A percentile compares a stretch with the other conserved stretches of the same genome.
These are phyloP conservation scores for Psittacula derbiana DNA, from an alignment of 2,797 vertebrate species.

Conservation along the genomic window DNA sequence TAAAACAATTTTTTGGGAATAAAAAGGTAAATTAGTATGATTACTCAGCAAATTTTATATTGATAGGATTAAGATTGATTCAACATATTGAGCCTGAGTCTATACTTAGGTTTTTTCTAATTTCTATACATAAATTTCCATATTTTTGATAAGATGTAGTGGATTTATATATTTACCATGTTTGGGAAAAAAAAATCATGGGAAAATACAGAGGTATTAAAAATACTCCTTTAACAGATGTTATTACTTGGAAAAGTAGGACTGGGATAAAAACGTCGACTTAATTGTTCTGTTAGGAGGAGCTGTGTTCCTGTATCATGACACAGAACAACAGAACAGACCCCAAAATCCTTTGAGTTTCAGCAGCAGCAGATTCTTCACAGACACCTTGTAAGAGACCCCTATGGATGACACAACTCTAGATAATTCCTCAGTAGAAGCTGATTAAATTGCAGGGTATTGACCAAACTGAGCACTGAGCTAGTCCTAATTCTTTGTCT, in stretches of 20 bases:
- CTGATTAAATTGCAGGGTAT: neutral
- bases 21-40: neutral
- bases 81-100: fast-evolving
- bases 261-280: neutral
- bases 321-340: neutral
- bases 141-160: neutral
- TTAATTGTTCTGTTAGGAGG: neutral
- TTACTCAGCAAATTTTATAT: neutral
- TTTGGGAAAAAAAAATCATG: neutral
- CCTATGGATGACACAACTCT: neutral
- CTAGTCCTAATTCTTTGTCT: neutral
- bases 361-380: neutral
- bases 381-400: neutral
- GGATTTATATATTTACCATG: neutral
- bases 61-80: neutral
- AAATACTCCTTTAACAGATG: neutral
- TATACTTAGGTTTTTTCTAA: fast-evolving
- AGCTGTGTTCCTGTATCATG: neutral
- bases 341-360: neutral
- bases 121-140: neutral
- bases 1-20: neutral
- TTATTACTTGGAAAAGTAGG: neutral
- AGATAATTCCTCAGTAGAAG: neutral
- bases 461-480: neutral
- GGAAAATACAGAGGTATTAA: neutral